These are phyloP conservation scores for Penaeus indicus DNA, from an alignment of 1,140 invertebrate species.

Conservation along the genomic window DNA sequence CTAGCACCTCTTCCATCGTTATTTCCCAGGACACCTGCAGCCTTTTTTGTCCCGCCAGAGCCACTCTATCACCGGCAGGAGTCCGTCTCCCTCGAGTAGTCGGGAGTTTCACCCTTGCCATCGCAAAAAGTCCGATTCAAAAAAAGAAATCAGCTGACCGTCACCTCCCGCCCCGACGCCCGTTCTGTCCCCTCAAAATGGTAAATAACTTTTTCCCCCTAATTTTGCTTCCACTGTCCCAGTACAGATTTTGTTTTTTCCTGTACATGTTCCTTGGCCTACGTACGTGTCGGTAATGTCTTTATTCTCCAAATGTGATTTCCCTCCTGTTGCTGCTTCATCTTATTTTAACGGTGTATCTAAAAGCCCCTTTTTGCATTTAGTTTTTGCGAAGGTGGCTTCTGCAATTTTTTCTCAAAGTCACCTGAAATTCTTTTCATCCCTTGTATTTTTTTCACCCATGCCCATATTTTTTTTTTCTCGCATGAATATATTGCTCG, in stretches of 20 bases:
- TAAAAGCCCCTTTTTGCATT: no score
- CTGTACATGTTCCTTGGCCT: not conserved
- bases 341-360: no score
- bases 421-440: no score
- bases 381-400: no score
- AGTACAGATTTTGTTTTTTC: not conserved
- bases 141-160: slow-evolving; percentile 54
- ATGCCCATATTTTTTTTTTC: no score
- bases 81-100: slow-evolving; percentile 31
- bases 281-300: not conserved
- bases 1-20: slow-evolving; percentile 31
- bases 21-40: slow-evolving; percentile 42
- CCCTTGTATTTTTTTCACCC: no score
- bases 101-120: slow-evolving; percentile 22
- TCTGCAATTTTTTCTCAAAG: no score
- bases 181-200: slow-evolving; percentile 40
- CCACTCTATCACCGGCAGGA: slow-evolving; percentile 39
- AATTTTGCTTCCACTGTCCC: slow-evolving; percentile 42
- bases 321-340: not conserved
- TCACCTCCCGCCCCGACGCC: slow-evolving; percentile 26
- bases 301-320: not conserved
- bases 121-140: not conserved
- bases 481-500: no score
- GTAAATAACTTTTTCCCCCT: slow-evolving; percentile 55
- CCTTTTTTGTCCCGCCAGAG: slow-evolving; percentile 5